Conservation (phyloP, 2,888 invertebrate genomes). For the Machimus rusticus region DNA sequence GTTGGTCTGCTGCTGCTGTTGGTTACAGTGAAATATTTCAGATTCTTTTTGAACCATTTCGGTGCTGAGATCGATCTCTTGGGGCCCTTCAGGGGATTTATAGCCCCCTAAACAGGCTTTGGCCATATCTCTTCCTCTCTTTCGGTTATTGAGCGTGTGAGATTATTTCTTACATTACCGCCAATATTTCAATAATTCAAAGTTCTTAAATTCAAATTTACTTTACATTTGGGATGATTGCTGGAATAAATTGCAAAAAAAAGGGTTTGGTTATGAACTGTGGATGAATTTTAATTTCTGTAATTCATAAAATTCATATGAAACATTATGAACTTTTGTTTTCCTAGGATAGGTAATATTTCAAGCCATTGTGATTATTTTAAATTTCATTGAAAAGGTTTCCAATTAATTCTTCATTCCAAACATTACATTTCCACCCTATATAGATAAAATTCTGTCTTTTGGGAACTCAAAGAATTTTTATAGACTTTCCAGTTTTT, state of each 20-base stretch:
- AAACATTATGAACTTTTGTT: too few species aligned
- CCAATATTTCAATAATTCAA: not conserved
- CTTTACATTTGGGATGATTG: not conserved
- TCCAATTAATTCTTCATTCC: too few species aligned
- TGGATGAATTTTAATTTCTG: too few species aligned
- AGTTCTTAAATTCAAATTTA: not conserved
- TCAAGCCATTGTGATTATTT: too few species aligned
- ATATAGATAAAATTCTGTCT: not conserved
- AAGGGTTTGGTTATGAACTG: not conserved
- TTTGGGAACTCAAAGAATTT: not conserved
- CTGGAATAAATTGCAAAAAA: not conserved
- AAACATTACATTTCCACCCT: too few species aligned
- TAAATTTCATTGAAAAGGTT: too few species aligned
- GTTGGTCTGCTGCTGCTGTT: not conserved
- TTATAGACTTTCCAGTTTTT: too few species aligned
- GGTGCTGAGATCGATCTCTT: not conserved
- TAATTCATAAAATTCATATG: too few species aligned
- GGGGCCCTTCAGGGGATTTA: not conserved
- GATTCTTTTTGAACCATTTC: not conserved
- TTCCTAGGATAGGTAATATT: too few species aligned
- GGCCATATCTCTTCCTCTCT: not conserved
- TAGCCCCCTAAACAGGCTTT: conserved; percentile 18
- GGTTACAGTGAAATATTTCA: not conserved
- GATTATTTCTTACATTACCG: not conserved
- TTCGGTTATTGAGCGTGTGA: not conserved